Evolutionary conservation across 92 coral and sea anemone genomes (phyloP).

Genomic region (Metridium senile): DNA sequence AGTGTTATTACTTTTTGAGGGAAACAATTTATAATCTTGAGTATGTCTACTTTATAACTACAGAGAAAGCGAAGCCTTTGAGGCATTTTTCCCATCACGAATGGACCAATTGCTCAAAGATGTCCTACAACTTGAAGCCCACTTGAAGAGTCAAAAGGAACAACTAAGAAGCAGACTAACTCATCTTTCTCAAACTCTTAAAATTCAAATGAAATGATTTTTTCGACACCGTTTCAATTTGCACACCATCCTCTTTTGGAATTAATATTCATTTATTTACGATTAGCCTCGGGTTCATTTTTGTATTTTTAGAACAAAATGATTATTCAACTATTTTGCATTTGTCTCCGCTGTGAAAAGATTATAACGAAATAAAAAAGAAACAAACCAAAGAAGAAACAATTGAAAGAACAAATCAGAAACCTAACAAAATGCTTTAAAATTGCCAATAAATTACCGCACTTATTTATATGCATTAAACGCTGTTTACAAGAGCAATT

Average conservation of each 20-base stretch:
- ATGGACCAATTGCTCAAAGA: slow-evolving; percentile 88
- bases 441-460: no score
- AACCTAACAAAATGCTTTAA: no score
- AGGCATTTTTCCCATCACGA: slow-evolving; percentile 84
- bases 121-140: slow-evolving; percentile 81
- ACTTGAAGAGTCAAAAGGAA: slow-evolving; percentile 92
- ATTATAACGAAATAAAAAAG: not conserved
- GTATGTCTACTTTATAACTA: slow-evolving; percentile 9
- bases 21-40: slow-evolving; percentile 12
- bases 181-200: slow-evolving; percentile 78
- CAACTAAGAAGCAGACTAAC: slow-evolving; percentile 78
- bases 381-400: not conserved
- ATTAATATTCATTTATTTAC: not conserved
- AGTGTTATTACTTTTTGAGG: not conserved
- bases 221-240: not conserved
- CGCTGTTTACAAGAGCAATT: no score
- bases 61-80: slow-evolving; percentile 96
- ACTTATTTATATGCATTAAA: no score
- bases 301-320: not conserved
- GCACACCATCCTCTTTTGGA: not conserved
- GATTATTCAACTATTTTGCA: not conserved
- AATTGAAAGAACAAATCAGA: no score
- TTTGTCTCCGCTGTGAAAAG: not conserved
- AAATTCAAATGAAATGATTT: slow-evolving; percentile 49
- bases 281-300: not conserved